phyloP scores from a whole-genome alignment of 2,888 invertebrate genomes.

The Phaonia tiefii region DNA sequence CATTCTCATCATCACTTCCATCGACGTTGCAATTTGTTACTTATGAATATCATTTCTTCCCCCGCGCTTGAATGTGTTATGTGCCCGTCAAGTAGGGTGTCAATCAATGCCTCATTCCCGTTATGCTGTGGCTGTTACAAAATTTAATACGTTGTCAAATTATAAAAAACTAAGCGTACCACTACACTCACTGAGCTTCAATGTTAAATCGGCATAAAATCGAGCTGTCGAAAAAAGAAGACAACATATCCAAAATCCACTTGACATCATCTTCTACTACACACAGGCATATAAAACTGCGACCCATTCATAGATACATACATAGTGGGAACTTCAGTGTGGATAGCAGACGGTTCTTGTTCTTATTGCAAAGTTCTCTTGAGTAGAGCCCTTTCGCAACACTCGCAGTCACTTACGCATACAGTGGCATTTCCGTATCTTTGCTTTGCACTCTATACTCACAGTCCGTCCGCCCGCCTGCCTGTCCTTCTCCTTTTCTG shows the following conservation, averaged over 20 bases:
- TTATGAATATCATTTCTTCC: too few species aligned
- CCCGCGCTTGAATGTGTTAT: not conserved
- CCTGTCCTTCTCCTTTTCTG: not conserved
- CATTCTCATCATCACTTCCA: conserved; percentile 3
- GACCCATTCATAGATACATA: not conserved
- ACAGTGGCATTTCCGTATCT: too few species aligned
- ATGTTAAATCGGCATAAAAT: conserved; percentile 15
- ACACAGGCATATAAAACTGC: not conserved
- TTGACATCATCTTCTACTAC: conserved; percentile 40
- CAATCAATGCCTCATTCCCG: conserved; percentile 33
- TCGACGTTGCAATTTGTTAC: conserved; percentile 44
- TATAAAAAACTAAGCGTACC: not conserved
- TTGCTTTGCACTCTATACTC: too few species aligned
- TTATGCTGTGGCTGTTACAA: not conserved
- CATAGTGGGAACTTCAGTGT: not conserved
- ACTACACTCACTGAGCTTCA: conserved; percentile 24
- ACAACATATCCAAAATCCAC: conserved; percentile 40
- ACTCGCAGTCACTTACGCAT: not conserved
- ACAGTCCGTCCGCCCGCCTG: too few species aligned
- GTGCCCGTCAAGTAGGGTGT: conserved; percentile 40
- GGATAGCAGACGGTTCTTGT: not conserved
- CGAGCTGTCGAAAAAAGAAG: not conserved
- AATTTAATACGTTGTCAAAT: conserved; percentile 54
- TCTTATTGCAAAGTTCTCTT: not conserved
- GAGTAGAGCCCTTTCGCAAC: not conserved